A percentile compares a stretch with the other conserved stretches of the same genome.
Evolutionary conservation across 1,140 invertebrate genomes (phyloP).

Genomic region (Cotesia vestalis): DNA sequence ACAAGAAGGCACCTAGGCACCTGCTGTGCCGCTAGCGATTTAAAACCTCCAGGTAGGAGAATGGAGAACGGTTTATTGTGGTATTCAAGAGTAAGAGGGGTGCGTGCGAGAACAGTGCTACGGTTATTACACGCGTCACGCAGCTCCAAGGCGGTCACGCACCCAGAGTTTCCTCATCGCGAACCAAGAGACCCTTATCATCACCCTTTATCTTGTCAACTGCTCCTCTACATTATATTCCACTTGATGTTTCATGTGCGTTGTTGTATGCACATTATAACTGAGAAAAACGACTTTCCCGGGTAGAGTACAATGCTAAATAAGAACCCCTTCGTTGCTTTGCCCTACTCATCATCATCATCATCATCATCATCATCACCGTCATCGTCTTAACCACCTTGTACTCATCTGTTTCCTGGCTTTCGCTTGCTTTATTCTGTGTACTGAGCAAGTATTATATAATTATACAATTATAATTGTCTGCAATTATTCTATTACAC

Average conservation of each 20-base stretch:
- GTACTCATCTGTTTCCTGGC: background rate
- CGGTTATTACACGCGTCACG: constrained; percentile 67
- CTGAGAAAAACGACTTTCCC: background rate
- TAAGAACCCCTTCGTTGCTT: no score
- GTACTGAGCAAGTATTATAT: constrained; percentile 11
- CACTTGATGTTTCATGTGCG: constrained; percentile 45
- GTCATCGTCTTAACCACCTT: constrained; percentile 1
- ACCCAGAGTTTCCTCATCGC: constrained; percentile 42
- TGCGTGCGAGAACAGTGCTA: constrained; percentile 59
- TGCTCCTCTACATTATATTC: constrained; percentile 58
- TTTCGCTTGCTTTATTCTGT: background rate
- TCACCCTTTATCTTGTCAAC: constrained; percentile 63
- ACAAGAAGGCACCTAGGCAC: constrained; percentile 33
- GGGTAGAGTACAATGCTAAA: background rate
- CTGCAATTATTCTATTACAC: constrained; percentile 22
- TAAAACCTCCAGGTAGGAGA: constrained; percentile 4
- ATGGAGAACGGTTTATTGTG: constrained; percentile 29
- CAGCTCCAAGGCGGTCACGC: constrained; percentile 60
- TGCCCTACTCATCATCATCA: constrained; percentile 13
- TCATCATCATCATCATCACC: background rate
- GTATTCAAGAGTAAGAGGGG: constrained; percentile 38
- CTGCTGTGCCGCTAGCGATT: constrained; percentile 44
- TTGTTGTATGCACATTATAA: background rate
- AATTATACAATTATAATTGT: constrained; percentile 17
- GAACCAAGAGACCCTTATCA: constrained; percentile 56